A percentile compares a stretch with the other conserved stretches of the same genome.
Evolutionary conservation across 1,140 invertebrate genomes (phyloP).

Genomic region (Metaphire vulgaris): DNA sequence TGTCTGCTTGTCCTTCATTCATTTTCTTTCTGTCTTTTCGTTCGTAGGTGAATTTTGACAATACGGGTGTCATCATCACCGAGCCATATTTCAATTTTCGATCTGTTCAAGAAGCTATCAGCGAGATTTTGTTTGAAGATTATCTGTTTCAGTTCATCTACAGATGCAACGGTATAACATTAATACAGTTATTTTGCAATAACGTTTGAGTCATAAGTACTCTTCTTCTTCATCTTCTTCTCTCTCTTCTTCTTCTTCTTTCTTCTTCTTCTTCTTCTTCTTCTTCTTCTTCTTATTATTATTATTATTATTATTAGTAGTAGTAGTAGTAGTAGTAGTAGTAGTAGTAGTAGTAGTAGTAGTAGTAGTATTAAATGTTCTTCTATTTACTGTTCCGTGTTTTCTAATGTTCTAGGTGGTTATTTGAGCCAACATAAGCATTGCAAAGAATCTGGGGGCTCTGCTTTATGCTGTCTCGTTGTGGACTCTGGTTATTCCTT

Average conservation of each 20-base stretch:
- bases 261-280: constrained; percentile 23
- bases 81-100: constrained; percentile 92
- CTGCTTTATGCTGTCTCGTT: constrained; percentile 68
- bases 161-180: constrained; percentile 69
- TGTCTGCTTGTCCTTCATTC: too few relatives aligned
- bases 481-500: constrained; percentile 93
- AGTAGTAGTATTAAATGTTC: too few relatives aligned
- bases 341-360: too few relatives aligned
- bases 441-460: constrained; percentile 43
- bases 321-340: too few relatives aligned
- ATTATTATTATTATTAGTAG: too few relatives aligned
- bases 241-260: constrained; percentile 9
- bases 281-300: too few relatives aligned
- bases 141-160: constrained; percentile 82
- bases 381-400: too few relatives aligned
- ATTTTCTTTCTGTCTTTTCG: too few relatives aligned
- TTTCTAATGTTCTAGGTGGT: background rate
- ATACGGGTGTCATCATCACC: constrained; percentile 74
- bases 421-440: constrained; percentile 45
- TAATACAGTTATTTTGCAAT: too few relatives aligned
- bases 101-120: constrained; percentile 83
- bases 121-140: constrained; percentile 96
- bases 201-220: constrained; percentile 46
- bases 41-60: constrained; percentile 51
- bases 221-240: background rate